Base-by-base conservation (phyloP, 2,888 invertebrate species). In the Dicroscelio sp. region DNA sequence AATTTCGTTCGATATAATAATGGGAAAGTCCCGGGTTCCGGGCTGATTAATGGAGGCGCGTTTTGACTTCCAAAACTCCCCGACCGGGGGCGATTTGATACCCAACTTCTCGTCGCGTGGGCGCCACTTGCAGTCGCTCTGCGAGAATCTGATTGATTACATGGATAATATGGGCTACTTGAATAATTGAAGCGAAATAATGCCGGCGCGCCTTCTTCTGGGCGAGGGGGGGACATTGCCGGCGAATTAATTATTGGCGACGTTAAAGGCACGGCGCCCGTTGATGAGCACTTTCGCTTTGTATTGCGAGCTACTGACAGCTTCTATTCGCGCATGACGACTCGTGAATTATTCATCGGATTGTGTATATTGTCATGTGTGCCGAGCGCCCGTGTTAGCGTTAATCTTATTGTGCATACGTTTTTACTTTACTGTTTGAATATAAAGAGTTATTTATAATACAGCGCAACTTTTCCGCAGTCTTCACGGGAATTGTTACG, bases 1-100 rank as follows among this genome's bases (percentile, higher is more conserved):
- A 96, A 96, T 96, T 96, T 96, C 96, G 96, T 96, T 96, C 96
- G 95, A 96, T 96, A 96, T 96, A 96, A 96, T 96, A 96, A 95
- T 95, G 94, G 94, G 91, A 86, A 92, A 86, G 86, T 90, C 87
- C 91, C 84, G 83, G 90, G 75, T 86, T 86, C 78, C 91, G 86
- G 82, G 88, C 95, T 96, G 96, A 96, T 96, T 96, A 96, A 96
- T 96, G 96, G 95, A 95, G 95, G 93, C 95, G 93, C 94, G 94
- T 95, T 96, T 95, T 95, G 95, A 95, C 95, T 94, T 94, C 93
- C 95, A 94, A 95, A 96, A 96, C 95, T 96, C 93, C 91, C 92
- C 60, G 48, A 65, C 71, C 67, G 48, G 85, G 76, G 73, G 89
- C 76, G 82, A 76, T 90, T 91, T 91, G 86, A 93, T 88, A 91